Conservation (phyloP, 2,113 vertebrate genomes). For the Microtus richardsoni region DNA sequence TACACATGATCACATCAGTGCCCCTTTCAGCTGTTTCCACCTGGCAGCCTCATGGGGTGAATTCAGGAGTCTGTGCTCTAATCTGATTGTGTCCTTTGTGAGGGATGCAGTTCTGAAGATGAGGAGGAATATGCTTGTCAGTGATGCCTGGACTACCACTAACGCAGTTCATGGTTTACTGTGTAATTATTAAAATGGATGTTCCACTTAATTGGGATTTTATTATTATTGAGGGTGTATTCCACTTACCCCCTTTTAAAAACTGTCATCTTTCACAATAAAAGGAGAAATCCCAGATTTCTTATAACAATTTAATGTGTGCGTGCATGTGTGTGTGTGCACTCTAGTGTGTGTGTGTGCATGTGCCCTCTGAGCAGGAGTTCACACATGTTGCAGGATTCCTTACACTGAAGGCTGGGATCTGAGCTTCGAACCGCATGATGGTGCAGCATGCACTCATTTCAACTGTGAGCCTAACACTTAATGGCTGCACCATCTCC, state of each 20-base stretch:
- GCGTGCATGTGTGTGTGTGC: no score
- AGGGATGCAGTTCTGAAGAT: neutral
- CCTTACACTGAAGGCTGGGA: neutral
- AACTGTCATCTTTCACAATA: neutral
- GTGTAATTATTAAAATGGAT: neutral
- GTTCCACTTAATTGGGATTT: slow-evolving; percentile 15
- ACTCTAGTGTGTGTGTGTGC: neutral
- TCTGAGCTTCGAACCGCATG: neutral
- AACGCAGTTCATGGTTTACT: neutral
- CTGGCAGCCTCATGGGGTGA: neutral
- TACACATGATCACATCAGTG: neutral
- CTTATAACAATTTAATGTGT: neutral
- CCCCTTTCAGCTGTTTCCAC: neutral
- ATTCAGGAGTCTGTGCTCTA: neutral
- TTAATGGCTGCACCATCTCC: neutral
- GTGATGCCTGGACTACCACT: neutral
- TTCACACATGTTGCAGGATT: neutral
- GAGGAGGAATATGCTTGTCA: neutral
- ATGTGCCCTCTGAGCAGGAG: neutral
- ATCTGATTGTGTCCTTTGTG: slow-evolving; percentile 10
- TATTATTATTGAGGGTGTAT: neutral
- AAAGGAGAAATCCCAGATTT: neutral
- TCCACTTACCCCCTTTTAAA: neutral
- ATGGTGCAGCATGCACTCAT: neutral
- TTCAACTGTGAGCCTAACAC: neutral